phyloP scores from a whole-genome alignment of 1,140 invertebrate species.

The Brachionus sp. region DNA sequence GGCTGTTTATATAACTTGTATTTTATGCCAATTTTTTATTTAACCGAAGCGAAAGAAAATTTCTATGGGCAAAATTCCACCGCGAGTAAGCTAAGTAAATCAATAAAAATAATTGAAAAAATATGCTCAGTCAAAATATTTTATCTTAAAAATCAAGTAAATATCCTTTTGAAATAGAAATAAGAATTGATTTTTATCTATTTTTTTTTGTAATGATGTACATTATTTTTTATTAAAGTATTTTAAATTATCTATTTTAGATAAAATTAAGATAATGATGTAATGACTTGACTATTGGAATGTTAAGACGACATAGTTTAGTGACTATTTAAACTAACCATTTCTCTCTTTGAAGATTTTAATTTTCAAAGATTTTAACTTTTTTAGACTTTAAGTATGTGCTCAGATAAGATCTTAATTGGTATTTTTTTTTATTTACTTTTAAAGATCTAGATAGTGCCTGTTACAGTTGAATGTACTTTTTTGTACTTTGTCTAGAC shows the following conservation, averaged over 20 bases:
- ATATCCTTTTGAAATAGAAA: not conserved
- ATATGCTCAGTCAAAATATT: not conserved
- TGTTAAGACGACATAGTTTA: not conserved
- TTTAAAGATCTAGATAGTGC: not conserved
- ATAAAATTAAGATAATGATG: not conserved
- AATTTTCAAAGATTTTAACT: too few relatives aligned
- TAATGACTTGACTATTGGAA: not conserved
- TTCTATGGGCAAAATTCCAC: not conserved
- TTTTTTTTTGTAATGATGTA: not conserved
- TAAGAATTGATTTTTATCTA: not conserved
- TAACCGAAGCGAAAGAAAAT: not conserved
- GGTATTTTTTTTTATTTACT: not conserved
- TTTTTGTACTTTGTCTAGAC: not conserved
- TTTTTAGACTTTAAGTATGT: not conserved
- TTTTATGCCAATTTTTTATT: not conserved
- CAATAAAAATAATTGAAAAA: slow-evolving; percentile 5
- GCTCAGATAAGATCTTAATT: not conserved
- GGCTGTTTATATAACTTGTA: slow-evolving; percentile 2
- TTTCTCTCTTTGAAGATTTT: not conserved
- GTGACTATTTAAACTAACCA: not conserved
- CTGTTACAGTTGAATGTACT: not conserved
- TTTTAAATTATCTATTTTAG: not conserved
- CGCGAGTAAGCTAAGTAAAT: not conserved
- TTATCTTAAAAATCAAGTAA: slow-evolving; percentile 11
- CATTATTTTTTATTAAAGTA: not conserved